A percentile compares a stretch with the other conserved stretches of the same genome.
These are phyloP conservation scores for Rotaria socialis DNA, from an alignment of 2,888 invertebrate genomes.

Conservation along the genomic window DNA sequence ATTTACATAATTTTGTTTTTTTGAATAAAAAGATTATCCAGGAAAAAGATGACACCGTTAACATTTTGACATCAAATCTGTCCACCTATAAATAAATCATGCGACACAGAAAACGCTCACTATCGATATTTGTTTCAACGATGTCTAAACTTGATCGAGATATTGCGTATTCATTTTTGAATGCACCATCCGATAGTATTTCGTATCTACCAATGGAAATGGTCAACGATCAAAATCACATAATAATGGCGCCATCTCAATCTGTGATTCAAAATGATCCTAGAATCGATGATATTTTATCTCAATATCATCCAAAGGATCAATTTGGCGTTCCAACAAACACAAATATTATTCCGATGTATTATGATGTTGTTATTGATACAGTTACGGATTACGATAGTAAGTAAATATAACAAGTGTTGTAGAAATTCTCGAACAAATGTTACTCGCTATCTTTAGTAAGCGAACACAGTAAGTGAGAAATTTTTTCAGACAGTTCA, in stretches of 20 bases:
- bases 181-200: background rate
- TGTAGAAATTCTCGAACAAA: no score
- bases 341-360: background rate
- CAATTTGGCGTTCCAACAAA: background rate
- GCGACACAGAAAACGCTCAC: background rate
- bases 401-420: background rate
- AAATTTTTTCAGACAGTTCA: no score
- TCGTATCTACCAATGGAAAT: background rate
- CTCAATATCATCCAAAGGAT: background rate
- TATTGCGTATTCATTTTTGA: background rate
- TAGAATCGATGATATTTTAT: background rate
- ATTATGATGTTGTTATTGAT: background rate
- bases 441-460: no score
- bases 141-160: slow-evolving; percentile 12
- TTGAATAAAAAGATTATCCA: background rate
- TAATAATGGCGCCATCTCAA: background rate
- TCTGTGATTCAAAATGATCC: background rate
- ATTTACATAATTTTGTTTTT: background rate
- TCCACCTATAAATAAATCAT: background rate
- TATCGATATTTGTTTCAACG: background rate
- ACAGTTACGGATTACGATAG: background rate
- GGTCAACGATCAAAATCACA: background rate
- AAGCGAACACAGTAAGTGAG: no score
- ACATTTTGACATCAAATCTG: background rate
- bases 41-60: background rate